These are phyloP conservation scores for Calephelis virginiensis DNA, from an alignment of 1,140 invertebrate species.

Conservation along the genomic window DNA sequence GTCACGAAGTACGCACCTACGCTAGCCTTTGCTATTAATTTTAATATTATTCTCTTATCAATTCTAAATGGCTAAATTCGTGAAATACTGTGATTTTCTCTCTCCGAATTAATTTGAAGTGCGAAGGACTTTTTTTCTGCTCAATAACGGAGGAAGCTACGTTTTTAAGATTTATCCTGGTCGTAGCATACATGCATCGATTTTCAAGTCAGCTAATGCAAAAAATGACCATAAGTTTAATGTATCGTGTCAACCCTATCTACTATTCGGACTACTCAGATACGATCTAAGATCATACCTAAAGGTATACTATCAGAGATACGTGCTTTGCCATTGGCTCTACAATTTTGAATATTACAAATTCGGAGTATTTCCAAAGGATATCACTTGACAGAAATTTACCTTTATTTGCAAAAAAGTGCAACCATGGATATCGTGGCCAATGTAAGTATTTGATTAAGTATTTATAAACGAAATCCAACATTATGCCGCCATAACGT, in stretches of 20 bases:
- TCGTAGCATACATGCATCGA: conserved; percentile 66
- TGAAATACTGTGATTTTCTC: conserved; percentile 62
- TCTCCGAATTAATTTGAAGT: conserved; percentile 55
- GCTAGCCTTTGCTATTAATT: conserved; percentile 21
- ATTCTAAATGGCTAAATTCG: conserved; percentile 68
- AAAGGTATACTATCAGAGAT: conserved; percentile 49
- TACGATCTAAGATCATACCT: conserved; percentile 71
- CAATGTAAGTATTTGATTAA: conserved; percentile 72
- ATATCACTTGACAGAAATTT: conserved; percentile 55
- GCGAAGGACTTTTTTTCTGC: conserved; percentile 29
- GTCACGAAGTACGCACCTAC: conserved; percentile 33
- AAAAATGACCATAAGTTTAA: conserved; percentile 79
- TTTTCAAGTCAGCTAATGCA: conserved; percentile 55
- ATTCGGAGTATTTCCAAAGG: conserved; percentile 69
- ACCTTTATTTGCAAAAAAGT: conserved; percentile 28
- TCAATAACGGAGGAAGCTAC: conserved; percentile 21
- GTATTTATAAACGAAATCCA: not conserved
- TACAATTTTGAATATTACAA: conserved; percentile 71
- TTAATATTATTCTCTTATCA: conserved; percentile 23
- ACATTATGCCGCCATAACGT: too few species aligned
- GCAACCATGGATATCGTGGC: conserved; percentile 78
- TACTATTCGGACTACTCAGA: conserved; percentile 83
- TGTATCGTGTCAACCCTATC: conserved; percentile 80
- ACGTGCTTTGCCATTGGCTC: conserved; percentile 61
- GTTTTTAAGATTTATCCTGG: conserved; percentile 61